Evolutionary conservation across 2,888 invertebrate genomes (phyloP), one percentile per base, ranked within the genome.

Genomic region (Parnassius glacialis): DNA sequence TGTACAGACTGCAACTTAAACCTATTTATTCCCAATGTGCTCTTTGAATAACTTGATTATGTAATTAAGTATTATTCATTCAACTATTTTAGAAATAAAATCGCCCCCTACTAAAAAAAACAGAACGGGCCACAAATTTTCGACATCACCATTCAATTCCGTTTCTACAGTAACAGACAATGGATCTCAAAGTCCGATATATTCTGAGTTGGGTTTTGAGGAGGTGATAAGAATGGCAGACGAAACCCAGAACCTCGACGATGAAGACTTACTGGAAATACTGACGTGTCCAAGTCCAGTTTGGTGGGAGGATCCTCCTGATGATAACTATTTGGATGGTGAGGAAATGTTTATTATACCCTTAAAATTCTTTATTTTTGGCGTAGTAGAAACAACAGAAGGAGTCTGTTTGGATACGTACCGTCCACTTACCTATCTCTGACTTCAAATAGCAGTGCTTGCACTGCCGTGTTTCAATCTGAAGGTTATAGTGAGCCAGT

Each of bases 241-340:
- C 2, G 83, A 83, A 1, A 73, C 70, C 0, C 70, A 74, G 1
- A 75, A 71, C 0, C 63, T 90, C 10, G 79, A 80, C 1, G 87
- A 88, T 34, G 90, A 90, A 7, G 89, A 87, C 51, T 68, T 87
- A 2, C 74, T 87, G 78, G 89, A 89, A 70, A 88, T 91, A 16
- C 68, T 90, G 47, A 90, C 89, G 0, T 90, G 90, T 12, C 87
- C 88, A 0, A 91, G 90, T 51, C 90, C 90, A 0, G 90, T 91
- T 0, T 91, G 90, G 90, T 90, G 90, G 90, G 90, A 91, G 58
- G 83, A 84, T 1, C 80, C 83, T 0, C 81, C 81, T 0, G 70
- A 78, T 47, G 70, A 69, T 0, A 66, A 67, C 0, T 80, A 80
- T 65, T 52, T 68, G n/a, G 63, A 63, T 43, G 59, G 63, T 63